A percentile compares a stretch with the other conserved stretches of the same genome.
phyloP scores from a whole-genome alignment of 2,113 vertebrate species.

The Uropsilus gracilis region DNA sequence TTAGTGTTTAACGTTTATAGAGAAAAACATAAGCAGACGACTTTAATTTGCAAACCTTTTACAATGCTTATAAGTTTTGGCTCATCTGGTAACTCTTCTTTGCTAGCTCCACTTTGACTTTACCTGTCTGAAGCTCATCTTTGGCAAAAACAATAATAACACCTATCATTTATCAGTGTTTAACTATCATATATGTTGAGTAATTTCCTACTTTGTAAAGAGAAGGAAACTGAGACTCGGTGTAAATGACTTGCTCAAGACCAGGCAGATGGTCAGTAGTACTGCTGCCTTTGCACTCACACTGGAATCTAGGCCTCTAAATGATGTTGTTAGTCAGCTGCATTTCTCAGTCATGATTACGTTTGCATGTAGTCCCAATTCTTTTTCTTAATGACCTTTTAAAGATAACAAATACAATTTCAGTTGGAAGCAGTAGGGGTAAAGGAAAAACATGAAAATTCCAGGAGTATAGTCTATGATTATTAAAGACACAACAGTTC shows the following conservation, averaged over 20 bases:
- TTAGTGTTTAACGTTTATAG: neutral
- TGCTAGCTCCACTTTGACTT: neutral
- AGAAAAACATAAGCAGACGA: neutral
- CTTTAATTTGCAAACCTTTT: neutral
- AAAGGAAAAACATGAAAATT: neutral
- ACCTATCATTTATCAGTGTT: neutral
- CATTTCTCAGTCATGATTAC: neutral
- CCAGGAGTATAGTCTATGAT: neutral
- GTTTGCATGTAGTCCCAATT: neutral
- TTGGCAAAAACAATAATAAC: neutral
- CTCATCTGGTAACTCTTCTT: neutral
- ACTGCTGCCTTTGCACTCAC: neutral
- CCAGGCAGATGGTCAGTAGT: neutral
- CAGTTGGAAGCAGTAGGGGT: neutral
- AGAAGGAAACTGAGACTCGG: neutral
- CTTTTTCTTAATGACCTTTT: neutral
- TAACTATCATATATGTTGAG: neutral
- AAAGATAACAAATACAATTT: neutral
- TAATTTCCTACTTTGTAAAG: neutral
- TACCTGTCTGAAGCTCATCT: neutral
- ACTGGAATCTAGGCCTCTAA: neutral
- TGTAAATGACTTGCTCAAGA: neutral
- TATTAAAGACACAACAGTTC: neutral
- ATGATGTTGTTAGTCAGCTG: neutral
- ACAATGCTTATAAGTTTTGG: neutral